A percentile compares a stretch with the other conserved stretches of the same genome.
Evolutionary conservation across 2,113 vertebrate genomes (phyloP).

Genomic region (Potamarius usumacintae): DNA sequence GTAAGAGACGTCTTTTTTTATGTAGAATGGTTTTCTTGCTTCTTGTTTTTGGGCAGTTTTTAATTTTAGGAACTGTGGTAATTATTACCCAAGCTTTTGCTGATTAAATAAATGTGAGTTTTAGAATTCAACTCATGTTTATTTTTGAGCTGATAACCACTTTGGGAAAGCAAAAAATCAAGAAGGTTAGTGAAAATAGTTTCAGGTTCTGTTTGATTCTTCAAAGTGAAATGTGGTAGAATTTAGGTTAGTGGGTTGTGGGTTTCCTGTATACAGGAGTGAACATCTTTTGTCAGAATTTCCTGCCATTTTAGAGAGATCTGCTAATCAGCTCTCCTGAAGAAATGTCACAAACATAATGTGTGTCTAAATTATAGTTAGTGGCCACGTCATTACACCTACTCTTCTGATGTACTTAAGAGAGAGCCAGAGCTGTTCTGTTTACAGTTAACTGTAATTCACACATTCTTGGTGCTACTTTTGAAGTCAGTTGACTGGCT

Average conservation of each 20-base stretch:
- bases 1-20: conserved; percentile 28
- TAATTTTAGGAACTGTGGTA: neutral
- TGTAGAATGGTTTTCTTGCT: neutral
- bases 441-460: neutral
- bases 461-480: neutral
- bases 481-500: neutral
- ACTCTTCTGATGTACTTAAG: neutral
- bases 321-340: conserved; percentile 16
- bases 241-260: conserved; percentile 57
- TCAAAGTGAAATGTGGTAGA: conserved; percentile 32
- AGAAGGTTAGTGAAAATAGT: neutral
- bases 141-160: neutral
- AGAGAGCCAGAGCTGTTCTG: neutral
- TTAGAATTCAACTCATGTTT: neutral
- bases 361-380: neutral
- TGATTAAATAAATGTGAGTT: neutral
- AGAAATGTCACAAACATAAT: conserved; percentile 20
- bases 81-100: neutral
- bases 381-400: neutral
- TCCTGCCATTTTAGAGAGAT: conserved; percentile 50
- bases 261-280: conserved; percentile 53
- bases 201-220: conserved; percentile 39
- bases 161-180: neutral
- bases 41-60: neutral
- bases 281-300: conserved; percentile 41